A percentile compares a stretch with the other conserved stretches of the same genome.
phyloP scores from a whole-genome alignment of 2,797 vertebrate species.

The Sebastolobus alascanus region DNA sequence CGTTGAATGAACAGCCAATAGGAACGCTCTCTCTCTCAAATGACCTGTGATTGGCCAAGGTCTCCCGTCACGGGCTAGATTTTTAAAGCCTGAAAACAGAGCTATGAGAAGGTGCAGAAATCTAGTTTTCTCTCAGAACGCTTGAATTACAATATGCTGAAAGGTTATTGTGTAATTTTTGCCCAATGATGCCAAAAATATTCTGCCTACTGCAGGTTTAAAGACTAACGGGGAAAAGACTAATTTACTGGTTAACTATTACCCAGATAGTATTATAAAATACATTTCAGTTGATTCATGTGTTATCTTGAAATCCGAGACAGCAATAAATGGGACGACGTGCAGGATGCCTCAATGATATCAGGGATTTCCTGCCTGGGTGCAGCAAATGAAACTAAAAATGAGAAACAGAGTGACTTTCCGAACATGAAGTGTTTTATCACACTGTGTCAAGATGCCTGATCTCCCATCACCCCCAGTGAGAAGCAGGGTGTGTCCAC shows the following conservation, averaged over 20 bases:
- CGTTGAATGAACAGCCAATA: neutral
- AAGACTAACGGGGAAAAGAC: neutral
- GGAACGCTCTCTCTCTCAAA: too few relatives aligned
- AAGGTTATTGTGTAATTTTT: too few relatives aligned
- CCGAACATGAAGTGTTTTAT: constrained; percentile 27
- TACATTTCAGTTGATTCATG: neutral
- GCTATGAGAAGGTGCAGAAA: too few relatives aligned
- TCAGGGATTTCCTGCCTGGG: constrained; percentile 2
- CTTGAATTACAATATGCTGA: too few relatives aligned
- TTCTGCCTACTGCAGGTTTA: too few relatives aligned
- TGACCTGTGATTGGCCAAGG: too few relatives aligned
- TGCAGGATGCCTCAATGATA: neutral
- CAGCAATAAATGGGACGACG: neutral
- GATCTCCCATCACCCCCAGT: constrained; percentile 16
- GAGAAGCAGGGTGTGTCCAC: constrained; percentile 42
- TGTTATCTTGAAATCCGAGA: neutral
- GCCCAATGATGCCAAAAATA: too few relatives aligned
- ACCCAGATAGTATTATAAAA: neutral
- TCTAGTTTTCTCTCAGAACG: too few relatives aligned
- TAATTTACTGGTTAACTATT: neutral
- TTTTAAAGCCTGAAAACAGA: too few relatives aligned
- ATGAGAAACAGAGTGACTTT: constrained; percentile 4
- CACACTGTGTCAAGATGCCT: constrained; percentile 26
- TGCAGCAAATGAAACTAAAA: constrained; percentile 7
- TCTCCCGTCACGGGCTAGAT: too few relatives aligned